These are phyloP conservation scores for Coluber constrictor DNA, from an alignment of 2,797 vertebrate species.

Conservation along the genomic window DNA sequence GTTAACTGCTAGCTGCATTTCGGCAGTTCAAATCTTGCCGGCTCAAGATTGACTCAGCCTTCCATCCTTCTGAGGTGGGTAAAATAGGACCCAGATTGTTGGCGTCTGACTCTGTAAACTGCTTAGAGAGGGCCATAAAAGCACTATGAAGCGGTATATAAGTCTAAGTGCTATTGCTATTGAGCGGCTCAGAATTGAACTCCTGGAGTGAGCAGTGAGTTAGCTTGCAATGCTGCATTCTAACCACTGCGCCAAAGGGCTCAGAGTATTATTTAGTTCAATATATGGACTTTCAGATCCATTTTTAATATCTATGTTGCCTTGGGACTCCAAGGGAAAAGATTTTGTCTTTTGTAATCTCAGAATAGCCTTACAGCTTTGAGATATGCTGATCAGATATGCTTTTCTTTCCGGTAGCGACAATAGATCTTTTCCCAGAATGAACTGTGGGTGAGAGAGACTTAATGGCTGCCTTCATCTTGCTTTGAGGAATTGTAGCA, in stretches of 20 bases:
- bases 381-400: not conserved
- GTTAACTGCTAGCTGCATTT: too few species aligned
- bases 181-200: not conserved
- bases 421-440: constrained; percentile 27
- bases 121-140: too few species aligned
- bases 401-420: constrained; percentile 32
- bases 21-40: too few species aligned
- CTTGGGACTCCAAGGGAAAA: not conserved
- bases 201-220: not conserved
- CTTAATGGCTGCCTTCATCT: not conserved
- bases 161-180: too few species aligned
- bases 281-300: not conserved
- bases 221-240: too few species aligned
- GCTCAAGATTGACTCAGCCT: too few species aligned
- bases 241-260: not conserved
- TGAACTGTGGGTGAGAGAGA: constrained; percentile 42
- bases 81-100: too few species aligned
- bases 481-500: constrained; percentile 15
- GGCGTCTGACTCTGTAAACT: too few species aligned
- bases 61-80: too few species aligned
- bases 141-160: too few species aligned
- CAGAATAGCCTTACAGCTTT: not conserved
- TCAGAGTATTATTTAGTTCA: not conserved
- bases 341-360: not conserved
- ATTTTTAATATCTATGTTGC: not conserved